Evolutionary conservation across 2,113 vertebrate species (phyloP).

Genomic region (Ammospiza nelsoni): DNA sequence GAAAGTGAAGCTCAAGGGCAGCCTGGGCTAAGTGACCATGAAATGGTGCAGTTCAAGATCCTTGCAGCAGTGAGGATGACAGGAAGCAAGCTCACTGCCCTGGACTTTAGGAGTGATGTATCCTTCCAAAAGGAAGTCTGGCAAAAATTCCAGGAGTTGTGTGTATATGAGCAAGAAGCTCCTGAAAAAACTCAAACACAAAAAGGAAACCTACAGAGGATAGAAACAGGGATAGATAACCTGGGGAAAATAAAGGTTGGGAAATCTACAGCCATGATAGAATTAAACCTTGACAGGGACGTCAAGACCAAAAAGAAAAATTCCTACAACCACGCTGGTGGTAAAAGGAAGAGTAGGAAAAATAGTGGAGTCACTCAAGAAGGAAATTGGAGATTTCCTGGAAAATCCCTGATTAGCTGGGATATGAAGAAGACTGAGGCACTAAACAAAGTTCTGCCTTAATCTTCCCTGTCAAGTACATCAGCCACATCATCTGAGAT

Average conservation of each 20-base stretch:
- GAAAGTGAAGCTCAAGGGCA: neutral
- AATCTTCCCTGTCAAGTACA: fast-evolving
- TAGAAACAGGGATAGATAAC: neutral
- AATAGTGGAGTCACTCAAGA: neutral
- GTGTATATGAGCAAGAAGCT: neutral
- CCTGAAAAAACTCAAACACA: neutral
- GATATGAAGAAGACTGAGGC: neutral
- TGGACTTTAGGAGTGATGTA: neutral
- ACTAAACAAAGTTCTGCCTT: neutral
- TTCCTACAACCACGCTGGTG: fast-evolving
- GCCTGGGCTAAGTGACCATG: neutral
- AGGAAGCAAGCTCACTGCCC: neutral
- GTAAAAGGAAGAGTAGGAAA: neutral
- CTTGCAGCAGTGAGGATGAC: neutral
- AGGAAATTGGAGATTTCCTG: neutral
- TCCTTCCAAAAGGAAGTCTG: neutral
- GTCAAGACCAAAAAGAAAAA: neutral
- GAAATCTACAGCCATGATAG: neutral
- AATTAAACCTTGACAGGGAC: neutral
- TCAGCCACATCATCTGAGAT: neutral
- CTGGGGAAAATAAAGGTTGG: neutral
- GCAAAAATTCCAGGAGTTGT: neutral
- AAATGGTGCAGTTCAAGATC: neutral
- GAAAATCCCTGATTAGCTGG: neutral
- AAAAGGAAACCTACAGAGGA: neutral